Evolutionary conservation across 2,113 vertebrate genomes (phyloP).

Genomic region (Opisthocomus hoazin): DNA sequence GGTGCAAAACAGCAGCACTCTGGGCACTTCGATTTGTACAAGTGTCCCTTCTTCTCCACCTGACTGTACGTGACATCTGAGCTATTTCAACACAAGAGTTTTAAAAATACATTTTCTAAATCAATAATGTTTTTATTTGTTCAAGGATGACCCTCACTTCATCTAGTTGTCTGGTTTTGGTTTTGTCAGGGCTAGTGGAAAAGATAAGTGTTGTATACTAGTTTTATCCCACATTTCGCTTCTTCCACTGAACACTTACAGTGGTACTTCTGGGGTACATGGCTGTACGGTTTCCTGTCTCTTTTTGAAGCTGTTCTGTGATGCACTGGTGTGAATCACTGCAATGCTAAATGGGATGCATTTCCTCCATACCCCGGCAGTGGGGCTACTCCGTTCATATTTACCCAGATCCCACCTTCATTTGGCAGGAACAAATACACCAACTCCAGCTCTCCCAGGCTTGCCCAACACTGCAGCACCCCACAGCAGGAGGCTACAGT

Average conservation of each 20-base stretch:
- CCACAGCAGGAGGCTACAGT: not conserved
- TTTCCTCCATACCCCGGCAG: not conserved
- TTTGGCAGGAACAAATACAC: not conserved
- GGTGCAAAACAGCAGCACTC: not conserved
- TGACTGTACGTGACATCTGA: rapidly evolving
- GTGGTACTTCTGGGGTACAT: not conserved
- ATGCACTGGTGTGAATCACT: not conserved
- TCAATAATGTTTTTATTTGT: not conserved
- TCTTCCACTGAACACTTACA: not conserved
- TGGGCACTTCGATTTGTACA: not conserved
- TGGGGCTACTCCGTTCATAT: not conserved
- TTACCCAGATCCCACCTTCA: not conserved
- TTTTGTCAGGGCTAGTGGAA: not conserved
- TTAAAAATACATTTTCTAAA: not conserved
- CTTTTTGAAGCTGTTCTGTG: not conserved
- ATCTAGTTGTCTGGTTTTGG: not conserved
- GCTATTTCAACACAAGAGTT: not conserved
- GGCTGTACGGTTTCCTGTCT: not conserved
- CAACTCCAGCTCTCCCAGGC: not conserved
- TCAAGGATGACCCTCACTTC: not conserved
- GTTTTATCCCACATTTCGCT: not conserved
- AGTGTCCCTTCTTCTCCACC: not conserved
- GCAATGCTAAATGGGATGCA: not conserved
- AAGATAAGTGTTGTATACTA: not conserved
- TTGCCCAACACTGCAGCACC: not conserved